These are phyloP conservation scores for Neopipo cinnamomea DNA, from an alignment of 2,113 vertebrate genomes.

Conservation along the genomic window DNA sequence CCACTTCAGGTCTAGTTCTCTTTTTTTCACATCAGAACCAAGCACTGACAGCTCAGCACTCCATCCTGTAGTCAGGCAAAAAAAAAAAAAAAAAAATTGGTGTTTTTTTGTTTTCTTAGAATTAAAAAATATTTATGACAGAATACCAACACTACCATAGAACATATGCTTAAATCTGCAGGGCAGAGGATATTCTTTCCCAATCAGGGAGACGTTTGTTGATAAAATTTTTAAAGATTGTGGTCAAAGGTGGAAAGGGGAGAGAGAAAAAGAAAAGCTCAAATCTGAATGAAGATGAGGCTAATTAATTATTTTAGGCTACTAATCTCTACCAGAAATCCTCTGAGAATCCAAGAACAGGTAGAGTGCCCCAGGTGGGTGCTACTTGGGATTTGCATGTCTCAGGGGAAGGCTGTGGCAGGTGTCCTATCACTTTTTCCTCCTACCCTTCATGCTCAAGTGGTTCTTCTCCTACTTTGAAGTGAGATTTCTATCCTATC, in stretches of 20 bases:
- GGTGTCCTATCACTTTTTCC: not conserved
- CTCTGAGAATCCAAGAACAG: constrained; percentile 47
- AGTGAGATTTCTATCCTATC: not conserved
- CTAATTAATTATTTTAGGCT: constrained; percentile 75
- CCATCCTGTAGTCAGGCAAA: not conserved
- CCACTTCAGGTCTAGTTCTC: not conserved
- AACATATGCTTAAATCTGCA: not conserved
- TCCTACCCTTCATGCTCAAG: not conserved
- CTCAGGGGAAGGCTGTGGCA: not conserved
- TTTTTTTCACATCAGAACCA: not conserved
- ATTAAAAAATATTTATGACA: not conserved
- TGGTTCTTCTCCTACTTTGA: not conserved
- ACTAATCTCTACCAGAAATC: constrained; percentile 65
- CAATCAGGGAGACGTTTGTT: constrained; percentile 33
- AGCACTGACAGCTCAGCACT: not conserved
- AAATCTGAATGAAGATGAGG: constrained; percentile 35
- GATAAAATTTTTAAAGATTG: constrained; percentile 36
- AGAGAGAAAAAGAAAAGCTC: not conserved
- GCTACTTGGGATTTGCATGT: constrained; percentile 42
- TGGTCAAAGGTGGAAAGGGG: constrained; percentile 16
- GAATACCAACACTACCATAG: not conserved
- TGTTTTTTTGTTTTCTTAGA: not conserved
- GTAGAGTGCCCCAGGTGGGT: constrained; percentile 46
- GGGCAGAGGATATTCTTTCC: constrained; percentile 29
- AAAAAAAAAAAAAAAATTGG: rapidly evolving